Evolutionary conservation across 2,888 invertebrate genomes (phyloP), one percentile per base, ranked within the genome.

Genomic region (Amblyjoppa proteus): DNA sequence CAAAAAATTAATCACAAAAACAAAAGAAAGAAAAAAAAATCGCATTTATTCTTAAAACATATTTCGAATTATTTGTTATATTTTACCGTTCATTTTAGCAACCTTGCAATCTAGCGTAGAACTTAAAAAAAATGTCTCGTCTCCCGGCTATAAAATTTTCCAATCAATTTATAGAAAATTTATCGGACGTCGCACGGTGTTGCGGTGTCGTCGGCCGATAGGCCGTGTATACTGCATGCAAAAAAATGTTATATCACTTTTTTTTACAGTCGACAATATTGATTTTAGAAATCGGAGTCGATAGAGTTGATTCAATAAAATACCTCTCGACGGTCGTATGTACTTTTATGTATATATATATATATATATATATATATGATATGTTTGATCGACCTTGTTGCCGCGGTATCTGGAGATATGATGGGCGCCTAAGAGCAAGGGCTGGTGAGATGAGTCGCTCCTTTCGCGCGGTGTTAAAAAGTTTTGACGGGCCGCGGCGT

Each of bases 291-390:
- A 51, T 69, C 58, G n/a, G 31, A 69, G 53, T 90, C 89, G 88
- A 91, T 88, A 85, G 88, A 87, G 87, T 87, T n/a, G 1, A 31
- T 64, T 34, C 34, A 34, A 64, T 34, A 34, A 31, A n/a, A n/a
- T 16, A 34, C 61, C 16, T n/a, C 28, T 9, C 13, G 45, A 1
- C 45, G 16, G 3, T 49, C 3, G 41, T 49, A 49, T 16, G 45
- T 49, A 49, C 45, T 49, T 4, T 3, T 7, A 41, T 7, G 7
- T 41, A 41, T 41, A 45, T 45, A 58, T 56, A 20, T 56, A 5
- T 56, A 20, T 56, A 5, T 56, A 25, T 25, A 20, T 56, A 56
- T 56, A 20, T 58, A 20, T 28, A 28, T 20, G 25, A 13, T 41
- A 41, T 49, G 34, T 41, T 25, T 31, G 79, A 79, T 75, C 75